phyloP scores from a whole-genome alignment of 2,797 vertebrate species.

The Acanthurus lineatus region DNA sequence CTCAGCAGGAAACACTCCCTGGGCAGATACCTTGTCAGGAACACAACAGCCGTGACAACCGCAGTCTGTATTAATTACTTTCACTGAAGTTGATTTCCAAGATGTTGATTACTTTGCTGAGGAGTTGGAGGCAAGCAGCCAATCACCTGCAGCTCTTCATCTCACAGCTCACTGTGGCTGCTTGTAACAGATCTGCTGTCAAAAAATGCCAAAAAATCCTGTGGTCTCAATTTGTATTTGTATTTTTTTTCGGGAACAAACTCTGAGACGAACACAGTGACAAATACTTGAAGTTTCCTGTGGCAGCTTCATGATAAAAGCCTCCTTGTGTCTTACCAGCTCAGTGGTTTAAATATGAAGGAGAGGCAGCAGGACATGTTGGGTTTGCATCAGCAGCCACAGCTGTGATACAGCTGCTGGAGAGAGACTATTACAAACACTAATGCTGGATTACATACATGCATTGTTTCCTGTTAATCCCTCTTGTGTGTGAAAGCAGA shows the following conservation, averaged over 20 bases:
- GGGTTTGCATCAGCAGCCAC: not conserved
- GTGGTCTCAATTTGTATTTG: not conserved
- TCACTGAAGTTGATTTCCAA: not conserved
- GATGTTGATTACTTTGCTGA: not conserved
- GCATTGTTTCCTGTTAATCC: not conserved
- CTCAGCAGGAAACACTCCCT: not conserved
- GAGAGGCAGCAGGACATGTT: not conserved
- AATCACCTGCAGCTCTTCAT: not conserved
- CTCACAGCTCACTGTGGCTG: not conserved
- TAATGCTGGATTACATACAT: constrained; percentile 1
- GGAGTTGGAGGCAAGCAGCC: not conserved
- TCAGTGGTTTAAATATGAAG: not conserved
- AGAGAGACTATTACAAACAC: not conserved
- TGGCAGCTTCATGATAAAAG: not conserved
- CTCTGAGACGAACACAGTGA: not conserved
- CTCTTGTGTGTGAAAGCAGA: not conserved
- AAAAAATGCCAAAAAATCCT: not conserved
- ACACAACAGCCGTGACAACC: not conserved
- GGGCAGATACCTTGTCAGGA: not conserved
- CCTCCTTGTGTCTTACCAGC: not conserved
- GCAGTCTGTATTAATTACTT: not conserved
- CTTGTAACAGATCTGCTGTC: not conserved
- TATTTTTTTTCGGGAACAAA: not conserved
- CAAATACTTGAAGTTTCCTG: not conserved
- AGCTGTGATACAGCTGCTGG: not conserved